A percentile compares a stretch with the other conserved stretches of the same genome.
Conservation (phyloP, 2,797 vertebrate species). For the Anableps anableps region DNA sequence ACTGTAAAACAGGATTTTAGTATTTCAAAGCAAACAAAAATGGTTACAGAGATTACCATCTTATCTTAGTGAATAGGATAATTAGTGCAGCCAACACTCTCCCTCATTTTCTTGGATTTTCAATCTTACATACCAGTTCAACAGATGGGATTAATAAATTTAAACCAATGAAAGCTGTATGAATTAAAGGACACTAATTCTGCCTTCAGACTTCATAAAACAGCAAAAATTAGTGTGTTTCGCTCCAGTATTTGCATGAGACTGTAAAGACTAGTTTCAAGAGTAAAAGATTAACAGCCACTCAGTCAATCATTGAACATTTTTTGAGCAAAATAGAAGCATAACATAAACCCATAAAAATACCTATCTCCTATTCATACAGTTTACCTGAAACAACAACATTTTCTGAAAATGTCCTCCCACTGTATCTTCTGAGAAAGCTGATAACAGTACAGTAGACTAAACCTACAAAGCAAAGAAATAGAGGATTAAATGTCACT, state of each 20-base stretch:
- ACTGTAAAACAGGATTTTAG: not conserved
- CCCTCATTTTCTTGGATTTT: too few species aligned
- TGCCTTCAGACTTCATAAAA: not conserved
- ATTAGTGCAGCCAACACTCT: not conserved
- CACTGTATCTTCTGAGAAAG: constrained; percentile 3
- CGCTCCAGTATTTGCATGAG: not conserved
- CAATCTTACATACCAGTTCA: too few species aligned
- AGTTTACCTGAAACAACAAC: not conserved
- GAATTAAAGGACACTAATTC: not conserved
- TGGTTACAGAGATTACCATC: too few species aligned
- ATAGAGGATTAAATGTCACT: constrained; percentile 26
- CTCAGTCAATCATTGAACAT: not conserved
- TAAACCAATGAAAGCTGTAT: not conserved
- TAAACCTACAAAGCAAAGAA: not conserved
- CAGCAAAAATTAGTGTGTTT: not conserved
- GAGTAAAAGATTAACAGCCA: not conserved
- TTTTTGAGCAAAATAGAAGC: not conserved
- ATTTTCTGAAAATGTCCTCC: not conserved
- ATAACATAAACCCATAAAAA: not conserved
- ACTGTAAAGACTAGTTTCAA: not conserved
- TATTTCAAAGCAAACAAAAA: not conserved
- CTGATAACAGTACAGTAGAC: constrained; percentile 10
- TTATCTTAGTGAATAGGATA: not conserved
- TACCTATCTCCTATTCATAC: not conserved
- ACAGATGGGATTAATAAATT: not conserved